Conservation (phyloP, 2,888 invertebrate genomes). For the Drosophila lutescens region DNA sequence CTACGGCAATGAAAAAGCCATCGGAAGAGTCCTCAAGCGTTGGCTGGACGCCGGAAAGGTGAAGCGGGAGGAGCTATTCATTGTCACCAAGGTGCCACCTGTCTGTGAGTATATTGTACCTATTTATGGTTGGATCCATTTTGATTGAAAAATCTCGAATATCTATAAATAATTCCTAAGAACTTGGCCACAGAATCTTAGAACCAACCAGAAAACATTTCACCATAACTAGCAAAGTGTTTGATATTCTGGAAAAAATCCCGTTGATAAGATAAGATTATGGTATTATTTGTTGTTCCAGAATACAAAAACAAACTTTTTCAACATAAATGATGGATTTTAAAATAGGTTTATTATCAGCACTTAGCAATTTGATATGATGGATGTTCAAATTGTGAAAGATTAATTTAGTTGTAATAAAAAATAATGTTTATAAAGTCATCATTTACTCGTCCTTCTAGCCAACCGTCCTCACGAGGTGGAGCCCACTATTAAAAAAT, state of each 20-base stretch:
- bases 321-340: not conserved
- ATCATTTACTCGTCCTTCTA: slow-evolving; percentile 45
- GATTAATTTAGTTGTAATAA: not conserved
- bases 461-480: slow-evolving; percentile 88
- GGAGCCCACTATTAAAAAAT: slow-evolving; percentile 88
- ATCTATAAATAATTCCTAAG: not conserved
- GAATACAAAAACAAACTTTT: not conserved
- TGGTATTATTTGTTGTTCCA: not conserved
- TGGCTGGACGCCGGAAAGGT: slow-evolving; percentile 89
- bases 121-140: not conserved
- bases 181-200: not conserved
- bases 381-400: not conserved
- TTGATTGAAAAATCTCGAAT: not conserved
- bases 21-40: slow-evolving; percentile 89
- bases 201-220: not conserved
- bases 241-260: not conserved
- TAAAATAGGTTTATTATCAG: not conserved
- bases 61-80: slow-evolving; percentile 91
- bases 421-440: no score
- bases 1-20: slow-evolving; percentile 90
- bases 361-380: not conserved
- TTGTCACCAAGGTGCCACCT: slow-evolving; percentile 92
- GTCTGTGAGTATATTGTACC: slow-evolving; percentile 84
- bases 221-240: not conserved
- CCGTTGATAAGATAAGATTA: not conserved